A percentile compares a stretch with the other conserved stretches of the same genome.
phyloP scores from a whole-genome alignment of 1,140 invertebrate species.

The Bombus consobrinus region DNA sequence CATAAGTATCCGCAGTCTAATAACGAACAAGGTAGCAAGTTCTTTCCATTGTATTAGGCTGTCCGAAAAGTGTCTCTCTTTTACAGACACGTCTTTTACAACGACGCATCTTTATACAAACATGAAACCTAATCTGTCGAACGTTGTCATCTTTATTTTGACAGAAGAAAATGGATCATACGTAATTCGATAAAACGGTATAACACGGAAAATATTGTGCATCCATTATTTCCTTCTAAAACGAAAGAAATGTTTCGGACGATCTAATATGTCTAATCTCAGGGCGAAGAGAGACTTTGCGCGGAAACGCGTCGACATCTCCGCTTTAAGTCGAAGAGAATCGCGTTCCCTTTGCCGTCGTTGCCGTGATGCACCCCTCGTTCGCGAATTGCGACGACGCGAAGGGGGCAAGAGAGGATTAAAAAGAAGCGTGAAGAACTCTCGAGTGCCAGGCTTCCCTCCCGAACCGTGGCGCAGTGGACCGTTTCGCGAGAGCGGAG shows the following conservation, averaged over 20 bases:
- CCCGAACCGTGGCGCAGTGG: not conserved
- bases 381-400: not conserved
- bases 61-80: too few species aligned
- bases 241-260: too few species aligned
- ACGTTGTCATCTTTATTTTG: too few species aligned
- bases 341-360: too few species aligned
- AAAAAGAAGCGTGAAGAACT: conserved; percentile 28
- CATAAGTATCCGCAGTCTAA: not conserved
- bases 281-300: not conserved
- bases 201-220: too few species aligned
- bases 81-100: too few species aligned
- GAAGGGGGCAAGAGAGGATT: not conserved
- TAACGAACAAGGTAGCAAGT: not conserved
- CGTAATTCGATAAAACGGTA: too few species aligned
- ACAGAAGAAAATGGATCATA: too few species aligned
- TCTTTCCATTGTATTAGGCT: not conserved
- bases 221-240: too few species aligned
- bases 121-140: too few species aligned
- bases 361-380: not conserved
- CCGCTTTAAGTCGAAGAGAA: not conserved
- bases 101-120: too few species aligned
- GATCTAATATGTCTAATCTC: not conserved
- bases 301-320: not conserved
- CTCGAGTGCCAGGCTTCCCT: not conserved
- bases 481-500: conserved; percentile 16